These are phyloP conservation scores for Phortica magna DNA, from an alignment of 2,888 invertebrate species.

Conservation along the genomic window DNA sequence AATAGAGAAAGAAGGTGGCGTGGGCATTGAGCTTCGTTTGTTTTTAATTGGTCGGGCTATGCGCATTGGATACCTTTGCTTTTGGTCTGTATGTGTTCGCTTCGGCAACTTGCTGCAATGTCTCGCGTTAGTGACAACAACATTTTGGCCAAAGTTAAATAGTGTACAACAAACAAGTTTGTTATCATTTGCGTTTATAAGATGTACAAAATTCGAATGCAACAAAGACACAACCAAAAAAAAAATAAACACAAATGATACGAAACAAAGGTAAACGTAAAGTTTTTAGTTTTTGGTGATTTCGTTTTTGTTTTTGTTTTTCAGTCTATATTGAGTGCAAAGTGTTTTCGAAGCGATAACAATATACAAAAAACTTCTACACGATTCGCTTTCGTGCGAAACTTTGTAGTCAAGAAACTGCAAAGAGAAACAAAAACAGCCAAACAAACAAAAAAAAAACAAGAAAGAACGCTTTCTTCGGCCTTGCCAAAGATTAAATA, in stretches of 20 bases:
- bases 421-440: background rate
- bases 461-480: conserved; percentile 46
- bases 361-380: conserved; percentile 31
- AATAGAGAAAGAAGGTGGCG: background rate
- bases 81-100: too few species aligned
- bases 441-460: conserved; percentile 42
- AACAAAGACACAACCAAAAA: conserved; percentile 21
- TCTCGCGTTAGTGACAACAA: too few species aligned
- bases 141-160: too few species aligned
- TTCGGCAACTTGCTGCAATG: too few species aligned
- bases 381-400: background rate
- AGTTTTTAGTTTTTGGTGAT: conserved; percentile 48
- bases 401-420: background rate
- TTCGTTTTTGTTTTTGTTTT: conserved; percentile 4
- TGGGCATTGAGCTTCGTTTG: conserved; percentile 11
- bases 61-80: too few species aligned
- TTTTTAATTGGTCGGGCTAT: background rate
- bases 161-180: conserved; percentile 46
- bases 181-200: conserved; percentile 60
- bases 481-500: too few species aligned
- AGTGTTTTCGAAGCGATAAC: conserved; percentile 64
- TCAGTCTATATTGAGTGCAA: conserved; percentile 60
- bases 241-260: conserved; percentile 22
- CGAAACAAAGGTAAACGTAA: conserved; percentile 50
- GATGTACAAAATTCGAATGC: conserved; percentile 24